Conservation (phyloP, 2,797 vertebrate genomes). For the Chelon labrosus region DNA sequence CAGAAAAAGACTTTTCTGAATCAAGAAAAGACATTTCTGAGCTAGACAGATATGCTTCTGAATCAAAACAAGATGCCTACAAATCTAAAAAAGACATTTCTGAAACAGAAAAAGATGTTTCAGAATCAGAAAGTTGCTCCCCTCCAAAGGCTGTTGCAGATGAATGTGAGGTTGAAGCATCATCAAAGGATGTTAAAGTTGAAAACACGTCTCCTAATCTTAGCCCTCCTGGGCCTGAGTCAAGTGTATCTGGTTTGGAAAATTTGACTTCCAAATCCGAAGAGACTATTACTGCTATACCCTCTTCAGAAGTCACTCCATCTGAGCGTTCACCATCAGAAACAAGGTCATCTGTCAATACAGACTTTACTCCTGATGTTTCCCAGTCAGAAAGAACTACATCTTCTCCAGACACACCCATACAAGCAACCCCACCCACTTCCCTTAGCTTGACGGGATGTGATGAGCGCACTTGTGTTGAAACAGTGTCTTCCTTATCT, state of each 20-base stretch:
- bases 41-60: background rate
- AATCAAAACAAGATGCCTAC: background rate
- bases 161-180: slow-evolving; percentile 8
- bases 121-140: slow-evolving; percentile 25
- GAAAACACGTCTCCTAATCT: slow-evolving; percentile 9
- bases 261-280: slow-evolving; percentile 10
- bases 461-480: slow-evolving; percentile 1
- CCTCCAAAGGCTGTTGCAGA: slow-evolving; percentile 16
- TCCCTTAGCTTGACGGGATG: slow-evolving; percentile 25
- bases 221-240: slow-evolving; percentile 2
- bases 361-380: slow-evolving; percentile 3
- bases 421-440: slow-evolving; percentile 29
- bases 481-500: slow-evolving; percentile 21
- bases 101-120: slow-evolving; percentile 1
- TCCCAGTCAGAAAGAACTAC: slow-evolving; percentile 17
- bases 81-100: background rate
- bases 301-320: slow-evolving; percentile 7
- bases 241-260: slow-evolving; percentile 17
- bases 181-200: slow-evolving; percentile 25
- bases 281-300: background rate
- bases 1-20: background rate
- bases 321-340: slow-evolving; percentile 28
- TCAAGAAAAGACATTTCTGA: background rate
- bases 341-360: slow-evolving; percentile 9
- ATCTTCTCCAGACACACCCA: slow-evolving; percentile 16